Percentiles rank a stretch among this genome's conserved stretches.
These are phyloP conservation scores for Leptopterna dolabrata DNA, from an alignment of 2,888 invertebrate species.

Conservation along the genomic window DNA sequence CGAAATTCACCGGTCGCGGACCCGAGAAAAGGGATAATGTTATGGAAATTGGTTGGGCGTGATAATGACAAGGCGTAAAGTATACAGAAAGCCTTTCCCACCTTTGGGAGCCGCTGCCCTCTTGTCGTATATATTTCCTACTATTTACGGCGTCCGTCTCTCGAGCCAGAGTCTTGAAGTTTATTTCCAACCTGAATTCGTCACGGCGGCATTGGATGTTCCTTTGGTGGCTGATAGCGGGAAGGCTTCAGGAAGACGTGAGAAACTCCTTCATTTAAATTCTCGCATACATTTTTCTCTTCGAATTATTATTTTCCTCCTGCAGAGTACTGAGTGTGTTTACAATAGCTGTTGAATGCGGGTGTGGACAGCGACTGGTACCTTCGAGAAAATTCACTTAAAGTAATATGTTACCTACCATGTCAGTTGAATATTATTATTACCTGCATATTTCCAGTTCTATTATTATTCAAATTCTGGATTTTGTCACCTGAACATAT, in stretches of 20 bases:
- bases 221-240: neutral
- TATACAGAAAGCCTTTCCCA: conserved; percentile 14
- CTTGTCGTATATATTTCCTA: neutral
- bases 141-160: conserved; percentile 18
- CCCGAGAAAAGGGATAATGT: conserved; percentile 10
- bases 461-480: too few species aligned
- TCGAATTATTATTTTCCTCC: too few species aligned
- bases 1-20: neutral
- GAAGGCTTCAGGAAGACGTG: neutral
- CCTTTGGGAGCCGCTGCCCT: neutral
- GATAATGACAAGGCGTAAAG: conserved; percentile 28
- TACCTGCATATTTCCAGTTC: too few species aligned
- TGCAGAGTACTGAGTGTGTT: too few species aligned
- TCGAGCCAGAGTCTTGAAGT: conserved; percentile 5
- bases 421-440: too few species aligned
- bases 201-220: conserved; percentile 8
- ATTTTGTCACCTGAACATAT: too few species aligned
- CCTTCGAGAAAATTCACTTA: too few species aligned
- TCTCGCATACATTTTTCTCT: neutral
- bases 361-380: too few species aligned
- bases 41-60: conserved; percentile 39
- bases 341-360: too few species aligned
- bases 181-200: conserved; percentile 19
- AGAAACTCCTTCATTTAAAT: neutral
- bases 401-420: too few species aligned